Conservation (phyloP, 2,888 invertebrate genomes). For the Aphrophora alni region DNA sequence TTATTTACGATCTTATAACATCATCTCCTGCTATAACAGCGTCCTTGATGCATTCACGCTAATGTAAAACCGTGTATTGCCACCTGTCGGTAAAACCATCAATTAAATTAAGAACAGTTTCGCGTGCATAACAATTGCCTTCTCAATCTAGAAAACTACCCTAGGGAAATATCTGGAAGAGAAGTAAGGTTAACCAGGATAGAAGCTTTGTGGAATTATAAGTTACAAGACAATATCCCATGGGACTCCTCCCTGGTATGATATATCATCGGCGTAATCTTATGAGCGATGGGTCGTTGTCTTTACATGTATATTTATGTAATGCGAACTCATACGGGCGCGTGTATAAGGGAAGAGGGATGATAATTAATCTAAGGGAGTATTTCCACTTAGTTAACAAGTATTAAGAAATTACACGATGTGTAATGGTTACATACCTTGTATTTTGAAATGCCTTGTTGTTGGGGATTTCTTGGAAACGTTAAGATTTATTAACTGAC, state of each 20-base stretch:
- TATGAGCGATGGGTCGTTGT: constrained; percentile 6
- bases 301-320: constrained; percentile 6
- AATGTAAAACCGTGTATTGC: background rate
- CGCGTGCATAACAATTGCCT: background rate
- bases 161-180: background rate
- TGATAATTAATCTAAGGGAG: background rate
- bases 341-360: background rate
- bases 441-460: too few relatives aligned
- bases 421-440: too few relatives aligned
- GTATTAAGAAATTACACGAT: too few relatives aligned
- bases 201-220: background rate
- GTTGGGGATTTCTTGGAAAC: too few relatives aligned
- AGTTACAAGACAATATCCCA: background rate
- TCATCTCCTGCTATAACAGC: background rate
- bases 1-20: background rate
- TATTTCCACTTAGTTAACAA: background rate
- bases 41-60: background rate
- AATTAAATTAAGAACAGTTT: constrained; percentile 2
- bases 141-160: background rate
- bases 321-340: background rate
- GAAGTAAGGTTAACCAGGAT: constrained; percentile 2
- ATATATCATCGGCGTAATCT: background rate
- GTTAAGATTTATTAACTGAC: too few relatives aligned
- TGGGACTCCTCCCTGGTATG: background rate
- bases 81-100: background rate